A percentile compares a stretch with the other conserved stretches of the same genome.
Evolutionary conservation across 2,797 vertebrate species (phyloP).

Genomic region (Melanotaenia nigrans): DNA sequence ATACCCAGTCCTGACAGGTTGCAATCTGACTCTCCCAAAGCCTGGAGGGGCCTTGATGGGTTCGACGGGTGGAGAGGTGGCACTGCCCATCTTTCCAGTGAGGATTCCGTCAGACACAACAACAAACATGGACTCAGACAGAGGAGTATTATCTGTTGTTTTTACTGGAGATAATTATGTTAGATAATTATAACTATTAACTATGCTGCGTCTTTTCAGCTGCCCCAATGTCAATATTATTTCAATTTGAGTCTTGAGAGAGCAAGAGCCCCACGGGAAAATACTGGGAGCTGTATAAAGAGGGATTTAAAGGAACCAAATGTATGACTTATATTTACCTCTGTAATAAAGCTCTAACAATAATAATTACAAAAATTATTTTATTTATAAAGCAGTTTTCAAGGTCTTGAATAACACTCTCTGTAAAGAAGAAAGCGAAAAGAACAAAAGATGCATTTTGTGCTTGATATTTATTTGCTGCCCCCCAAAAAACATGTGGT

Average conservation of each 20-base stretch:
- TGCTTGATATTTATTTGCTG: not conserved
- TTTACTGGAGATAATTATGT: constrained; percentile 72
- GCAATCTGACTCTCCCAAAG: constrained; percentile 47
- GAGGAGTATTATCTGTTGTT: constrained; percentile 70
- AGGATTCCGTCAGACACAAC: constrained; percentile 66
- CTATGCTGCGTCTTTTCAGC: constrained; percentile 54
- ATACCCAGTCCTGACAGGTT: constrained; percentile 46
- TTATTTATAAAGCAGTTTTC: not conserved
- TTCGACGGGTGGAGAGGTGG: constrained; percentile 15
- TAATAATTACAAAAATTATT: constrained; percentile 9
- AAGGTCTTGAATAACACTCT: not conserved
- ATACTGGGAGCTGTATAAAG: constrained; percentile 23
- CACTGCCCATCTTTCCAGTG: constrained; percentile 65
- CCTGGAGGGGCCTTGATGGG: constrained; percentile 56
- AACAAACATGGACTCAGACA: constrained; percentile 67
- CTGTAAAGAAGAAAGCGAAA: not conserved
- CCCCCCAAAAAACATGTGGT: not conserved
- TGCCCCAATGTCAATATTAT: constrained; percentile 76
- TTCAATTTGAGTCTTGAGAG: constrained; percentile 56
- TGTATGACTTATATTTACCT: constrained; percentile 2
- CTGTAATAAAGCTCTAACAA: constrained; percentile 7
- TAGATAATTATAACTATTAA: constrained; percentile 77
- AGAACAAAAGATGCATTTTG: not conserved
- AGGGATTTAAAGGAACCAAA: not conserved
- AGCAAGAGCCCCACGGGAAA: constrained; percentile 48